Conservation (phyloP, 2,113 vertebrate genomes). For the Rhegmatorhina hoffmannsi region DNA sequence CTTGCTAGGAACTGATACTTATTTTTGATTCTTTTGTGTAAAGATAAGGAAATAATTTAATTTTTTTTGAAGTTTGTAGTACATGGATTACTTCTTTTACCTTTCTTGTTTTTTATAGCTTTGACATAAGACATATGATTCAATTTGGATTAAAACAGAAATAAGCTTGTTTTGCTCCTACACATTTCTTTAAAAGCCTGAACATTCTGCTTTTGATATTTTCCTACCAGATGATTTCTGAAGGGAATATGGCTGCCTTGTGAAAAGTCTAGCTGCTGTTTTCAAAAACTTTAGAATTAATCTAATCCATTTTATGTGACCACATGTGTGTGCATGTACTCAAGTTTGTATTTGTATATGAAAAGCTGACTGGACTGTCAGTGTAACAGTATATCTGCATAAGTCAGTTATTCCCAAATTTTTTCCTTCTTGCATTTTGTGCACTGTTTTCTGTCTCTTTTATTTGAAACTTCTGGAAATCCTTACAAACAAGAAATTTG, state of each 20-base stretch:
- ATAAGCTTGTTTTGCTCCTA: slow-evolving; percentile 45
- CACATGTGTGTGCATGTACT: background rate
- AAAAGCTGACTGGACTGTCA: background rate
- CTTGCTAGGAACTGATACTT: background rate
- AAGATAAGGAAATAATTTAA: slow-evolving; percentile 22
- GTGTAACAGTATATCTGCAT: background rate
- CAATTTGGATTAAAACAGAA: slow-evolving; percentile 52
- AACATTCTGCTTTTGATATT: slow-evolving; percentile 1
- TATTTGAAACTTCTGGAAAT: background rate
- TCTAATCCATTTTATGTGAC: background rate
- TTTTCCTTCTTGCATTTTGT: background rate
- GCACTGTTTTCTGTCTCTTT: background rate
- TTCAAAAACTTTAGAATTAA: background rate
- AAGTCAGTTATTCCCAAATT: background rate
- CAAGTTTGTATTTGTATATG: background rate
- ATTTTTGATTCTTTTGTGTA: background rate
- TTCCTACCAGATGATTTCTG: slow-evolving; percentile 23
- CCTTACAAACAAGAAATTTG: background rate
- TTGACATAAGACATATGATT: slow-evolving; percentile 55
- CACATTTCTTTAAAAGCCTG: slow-evolving; percentile 29
- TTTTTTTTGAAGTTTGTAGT: background rate
- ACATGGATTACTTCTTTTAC: slow-evolving; percentile 25
- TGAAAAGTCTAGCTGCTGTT: background rate
- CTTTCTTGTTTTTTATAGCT: slow-evolving; percentile 43
- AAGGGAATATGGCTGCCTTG: background rate